Conservation (phyloP, 2,113 vertebrate species). For the Polypterus senegalus region DNA sequence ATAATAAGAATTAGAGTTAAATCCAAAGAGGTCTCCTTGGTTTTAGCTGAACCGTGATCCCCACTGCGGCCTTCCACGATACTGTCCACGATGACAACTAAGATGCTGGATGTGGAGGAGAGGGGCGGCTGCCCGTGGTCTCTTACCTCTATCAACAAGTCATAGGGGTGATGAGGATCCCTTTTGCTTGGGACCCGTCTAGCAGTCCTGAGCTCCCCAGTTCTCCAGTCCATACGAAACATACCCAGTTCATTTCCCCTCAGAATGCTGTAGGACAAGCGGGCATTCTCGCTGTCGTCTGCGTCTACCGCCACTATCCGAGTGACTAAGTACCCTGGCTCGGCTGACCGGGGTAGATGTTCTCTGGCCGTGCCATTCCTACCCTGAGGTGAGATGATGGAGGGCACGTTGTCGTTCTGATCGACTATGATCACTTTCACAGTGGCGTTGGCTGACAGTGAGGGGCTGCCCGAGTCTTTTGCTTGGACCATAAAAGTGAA, state of each 20-base stretch:
- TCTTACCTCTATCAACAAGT: constrained; percentile 82
- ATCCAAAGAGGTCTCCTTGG: constrained; percentile 71
- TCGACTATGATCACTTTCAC: constrained; percentile 82
- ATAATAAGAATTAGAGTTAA: constrained; percentile 92
- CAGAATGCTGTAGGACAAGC: constrained; percentile 84
- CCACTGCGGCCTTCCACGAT: constrained; percentile 51
- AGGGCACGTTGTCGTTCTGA: constrained; percentile 87
- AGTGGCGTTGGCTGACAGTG: constrained; percentile 74
- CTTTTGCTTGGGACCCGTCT: constrained; percentile 69
- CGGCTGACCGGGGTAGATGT: constrained; percentile 74
- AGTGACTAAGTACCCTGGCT: constrained; percentile 84
- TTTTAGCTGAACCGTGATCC: constrained; percentile 29
- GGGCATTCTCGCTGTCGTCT: constrained; percentile 87
- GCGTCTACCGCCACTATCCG: constrained; percentile 83
- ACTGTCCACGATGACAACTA: constrained; percentile 75
- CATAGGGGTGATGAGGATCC: constrained; percentile 75
- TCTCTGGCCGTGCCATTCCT: constrained; percentile 82
- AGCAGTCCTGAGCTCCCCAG: constrained; percentile 79
- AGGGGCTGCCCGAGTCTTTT: constrained; percentile 61
- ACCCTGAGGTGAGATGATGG: constrained; percentile 73
- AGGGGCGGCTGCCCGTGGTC: constrained; percentile 91
- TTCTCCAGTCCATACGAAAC: constrained; percentile 93
- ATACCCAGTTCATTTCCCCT: constrained; percentile 84
- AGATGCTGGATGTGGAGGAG: constrained; percentile 75
- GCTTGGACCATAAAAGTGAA: constrained; percentile 88